Conservation (phyloP, 2,113 vertebrate genomes). For the Centrocercus urophasianus region DNA sequence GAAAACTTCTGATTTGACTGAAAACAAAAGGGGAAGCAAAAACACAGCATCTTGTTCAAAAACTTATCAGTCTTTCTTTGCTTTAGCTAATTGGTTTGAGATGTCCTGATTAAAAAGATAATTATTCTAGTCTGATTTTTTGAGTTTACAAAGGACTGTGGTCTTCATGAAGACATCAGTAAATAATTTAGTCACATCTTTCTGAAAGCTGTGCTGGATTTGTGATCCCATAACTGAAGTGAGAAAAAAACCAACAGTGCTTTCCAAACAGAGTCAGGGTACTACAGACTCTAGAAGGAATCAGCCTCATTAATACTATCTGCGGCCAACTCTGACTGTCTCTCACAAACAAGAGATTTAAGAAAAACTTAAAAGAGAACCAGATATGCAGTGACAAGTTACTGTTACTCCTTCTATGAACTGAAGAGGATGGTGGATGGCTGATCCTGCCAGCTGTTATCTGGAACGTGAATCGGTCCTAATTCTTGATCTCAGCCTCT, state of each 20-base stretch:
- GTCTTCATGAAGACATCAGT: background rate
- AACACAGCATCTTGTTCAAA: background rate
- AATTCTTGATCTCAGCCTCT: background rate
- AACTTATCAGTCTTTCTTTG: background rate
- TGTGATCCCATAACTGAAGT: background rate
- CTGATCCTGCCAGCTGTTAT: background rate
- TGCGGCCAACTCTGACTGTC: background rate
- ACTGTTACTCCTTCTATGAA: background rate
- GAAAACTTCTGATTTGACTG: background rate
- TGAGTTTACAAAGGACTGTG: background rate
- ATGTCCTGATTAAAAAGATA: background rate
- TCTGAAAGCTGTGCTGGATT: background rate
- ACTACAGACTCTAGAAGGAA: background rate
- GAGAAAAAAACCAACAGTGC: background rate
- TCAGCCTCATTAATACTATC: background rate
- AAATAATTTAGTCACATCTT: background rate
- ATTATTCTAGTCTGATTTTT: background rate
- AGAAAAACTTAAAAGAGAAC: background rate
- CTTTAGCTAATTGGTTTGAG: constrained; percentile 5
- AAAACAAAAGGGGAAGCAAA: background rate
- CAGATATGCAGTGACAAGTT: background rate
- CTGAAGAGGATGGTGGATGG: background rate
- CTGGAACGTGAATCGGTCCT: background rate
- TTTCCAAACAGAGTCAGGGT: background rate
- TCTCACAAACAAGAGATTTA: background rate